Conservation (phyloP, 2,888 invertebrate genomes). For the Drosophila birchii region DNA sequence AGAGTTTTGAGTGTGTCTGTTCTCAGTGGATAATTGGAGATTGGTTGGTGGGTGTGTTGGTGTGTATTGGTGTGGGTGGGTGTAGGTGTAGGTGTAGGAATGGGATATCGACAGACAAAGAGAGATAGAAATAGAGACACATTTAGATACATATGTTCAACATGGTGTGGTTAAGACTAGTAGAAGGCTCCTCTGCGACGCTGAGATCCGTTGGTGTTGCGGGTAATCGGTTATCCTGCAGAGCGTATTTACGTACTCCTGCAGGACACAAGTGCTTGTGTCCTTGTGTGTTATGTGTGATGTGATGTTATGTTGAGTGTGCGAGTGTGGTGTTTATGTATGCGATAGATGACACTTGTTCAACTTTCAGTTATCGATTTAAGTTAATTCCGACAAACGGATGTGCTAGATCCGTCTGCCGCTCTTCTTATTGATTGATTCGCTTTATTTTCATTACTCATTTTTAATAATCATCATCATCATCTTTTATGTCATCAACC, state of each 20-base stretch:
- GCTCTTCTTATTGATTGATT: conserved; percentile 33
- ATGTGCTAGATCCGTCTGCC: neutral
- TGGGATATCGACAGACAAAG: conserved; percentile 41
- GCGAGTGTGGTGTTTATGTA: conserved; percentile 39
- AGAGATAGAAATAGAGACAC: conserved; percentile 58
- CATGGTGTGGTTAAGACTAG: conserved; percentile 30
- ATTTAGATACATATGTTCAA: conserved; percentile 45
- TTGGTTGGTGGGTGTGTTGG: conserved; percentile 28
- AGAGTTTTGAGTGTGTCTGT: conserved; percentile 91
- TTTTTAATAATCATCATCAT: conserved; percentile 5
- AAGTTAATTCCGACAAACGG: conserved; percentile 17
- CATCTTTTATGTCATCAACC: conserved; percentile 13
- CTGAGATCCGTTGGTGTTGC: conserved; percentile 25
- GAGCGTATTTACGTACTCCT: neutral
- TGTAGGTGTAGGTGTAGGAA: conserved; percentile 24
- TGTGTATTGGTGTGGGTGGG: conserved; percentile 18
- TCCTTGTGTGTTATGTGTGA: conserved; percentile 10
- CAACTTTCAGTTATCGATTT: conserved; percentile 47
- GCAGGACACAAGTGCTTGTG: conserved; percentile 8
- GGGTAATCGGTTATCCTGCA: conserved; percentile 16
- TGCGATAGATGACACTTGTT: conserved; percentile 64
- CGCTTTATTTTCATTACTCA: conserved; percentile 18
- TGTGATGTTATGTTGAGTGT: conserved; percentile 26
- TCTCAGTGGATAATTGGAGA: conserved; percentile 55
- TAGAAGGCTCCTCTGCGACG: conserved; percentile 26